A percentile compares a stretch with the other conserved stretches of the same genome.
phyloP scores from a whole-genome alignment of 2,113 vertebrate genomes.

The Crotalus tigris region DNA sequence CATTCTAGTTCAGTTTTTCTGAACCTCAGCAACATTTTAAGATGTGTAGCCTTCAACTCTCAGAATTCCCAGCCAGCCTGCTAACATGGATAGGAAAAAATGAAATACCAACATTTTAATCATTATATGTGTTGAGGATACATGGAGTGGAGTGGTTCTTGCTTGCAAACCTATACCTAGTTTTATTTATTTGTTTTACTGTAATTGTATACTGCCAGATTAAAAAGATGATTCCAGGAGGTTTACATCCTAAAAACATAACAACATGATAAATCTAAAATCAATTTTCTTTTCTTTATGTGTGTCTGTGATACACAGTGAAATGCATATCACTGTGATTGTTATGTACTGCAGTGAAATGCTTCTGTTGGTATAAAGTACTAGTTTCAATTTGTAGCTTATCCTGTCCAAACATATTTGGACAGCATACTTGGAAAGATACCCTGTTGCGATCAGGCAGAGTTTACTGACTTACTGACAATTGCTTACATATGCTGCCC shows the following conservation, averaged over 20 bases:
- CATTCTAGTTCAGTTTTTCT: not conserved
- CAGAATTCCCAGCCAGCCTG: not conserved
- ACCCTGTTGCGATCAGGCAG: not conserved
- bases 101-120: not conserved
- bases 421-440: not conserved
- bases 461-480: not conserved
- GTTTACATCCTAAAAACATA: not conserved
- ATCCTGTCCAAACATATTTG: not conserved
- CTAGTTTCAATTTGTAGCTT: not conserved
- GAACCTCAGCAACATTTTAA: not conserved
- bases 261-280: not conserved
- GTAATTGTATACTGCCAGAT: not conserved
- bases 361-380: not conserved
- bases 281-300: not conserved
- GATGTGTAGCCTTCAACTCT: not conserved
- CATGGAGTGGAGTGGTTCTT: not conserved
- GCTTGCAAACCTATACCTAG: not conserved
- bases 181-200: not conserved
- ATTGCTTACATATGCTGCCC: not conserved
- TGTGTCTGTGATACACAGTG: not conserved
- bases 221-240: not conserved
- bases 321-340: not conserved
- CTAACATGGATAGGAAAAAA: not conserved
- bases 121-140: not conserved
- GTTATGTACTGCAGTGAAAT: not conserved